Conservation (phyloP, 2,113 vertebrate genomes). For the Manacus vitellinus region DNA sequence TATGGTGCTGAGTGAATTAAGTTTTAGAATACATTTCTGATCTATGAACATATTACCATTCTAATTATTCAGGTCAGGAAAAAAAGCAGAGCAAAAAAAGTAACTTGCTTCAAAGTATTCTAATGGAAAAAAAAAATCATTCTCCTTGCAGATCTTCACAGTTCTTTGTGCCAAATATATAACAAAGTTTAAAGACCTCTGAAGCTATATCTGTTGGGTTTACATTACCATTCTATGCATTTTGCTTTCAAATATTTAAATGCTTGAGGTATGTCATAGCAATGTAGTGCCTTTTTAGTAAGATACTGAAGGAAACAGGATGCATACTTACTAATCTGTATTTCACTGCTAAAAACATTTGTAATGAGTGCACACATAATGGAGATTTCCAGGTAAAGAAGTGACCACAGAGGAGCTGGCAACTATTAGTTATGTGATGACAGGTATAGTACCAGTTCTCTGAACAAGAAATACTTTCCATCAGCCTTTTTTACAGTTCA, state of each 20-base stretch:
- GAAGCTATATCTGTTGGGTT: not conserved
- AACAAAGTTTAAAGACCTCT: not conserved
- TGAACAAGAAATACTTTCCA: not conserved
- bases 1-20: not conserved
- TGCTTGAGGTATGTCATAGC: not conserved
- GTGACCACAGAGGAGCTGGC: not conserved
- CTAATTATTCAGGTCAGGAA: slow-evolving; percentile 38
- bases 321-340: not conserved
- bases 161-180: not conserved
- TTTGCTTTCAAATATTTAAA: not conserved
- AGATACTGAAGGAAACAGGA: not conserved
- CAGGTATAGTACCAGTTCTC: not conserved
- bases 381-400: not conserved
- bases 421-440: not conserved
- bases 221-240: not conserved
- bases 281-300: not conserved
- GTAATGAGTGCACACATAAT: not conserved
- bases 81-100: not conserved
- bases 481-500: not conserved
- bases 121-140: not conserved
- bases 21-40: not conserved
- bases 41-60: not conserved
- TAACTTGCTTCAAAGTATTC: not conserved
- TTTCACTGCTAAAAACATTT: not conserved
- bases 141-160: not conserved